Evolutionary conservation across 2,888 invertebrate genomes (phyloP).

Genomic region (Papilio protenor): DNA sequence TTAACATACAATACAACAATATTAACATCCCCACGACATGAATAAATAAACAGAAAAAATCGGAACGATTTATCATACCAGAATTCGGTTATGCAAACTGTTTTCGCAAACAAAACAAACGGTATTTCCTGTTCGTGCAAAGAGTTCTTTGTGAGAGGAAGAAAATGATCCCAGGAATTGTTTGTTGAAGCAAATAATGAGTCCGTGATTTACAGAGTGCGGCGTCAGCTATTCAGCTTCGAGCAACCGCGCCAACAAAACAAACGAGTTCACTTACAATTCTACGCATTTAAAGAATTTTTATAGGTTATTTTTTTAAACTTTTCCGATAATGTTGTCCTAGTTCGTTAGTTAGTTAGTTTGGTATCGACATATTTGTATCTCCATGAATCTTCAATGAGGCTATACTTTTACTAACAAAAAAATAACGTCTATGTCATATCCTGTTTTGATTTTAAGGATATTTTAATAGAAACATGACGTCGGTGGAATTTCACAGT

Average conservation of each 20-base stretch:
- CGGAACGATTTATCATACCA: constrained; percentile 12
- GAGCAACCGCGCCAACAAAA: constrained; percentile 77
- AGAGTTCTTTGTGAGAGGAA: constrained; percentile 74
- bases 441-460: too few species aligned
- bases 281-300: constrained; percentile 15
- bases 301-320: neutral
- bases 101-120: constrained; percentile 45
- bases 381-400: too few species aligned
- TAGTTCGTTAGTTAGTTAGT: neutral
- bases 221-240: constrained; percentile 74
- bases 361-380: neutral
- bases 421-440: too few species aligned
- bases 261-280: constrained; percentile 13
- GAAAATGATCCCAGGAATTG: constrained; percentile 74
- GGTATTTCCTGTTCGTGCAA: constrained; percentile 40
- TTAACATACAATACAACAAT: constrained; percentile 21
- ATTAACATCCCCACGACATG: constrained; percentile 20
- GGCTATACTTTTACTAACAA: too few species aligned
- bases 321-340: neutral
- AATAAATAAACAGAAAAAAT: constrained; percentile 22
- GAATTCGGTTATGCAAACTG: constrained; percentile 33
- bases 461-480: too few species aligned
- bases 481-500: too few species aligned
- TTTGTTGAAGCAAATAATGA: constrained; percentile 81
- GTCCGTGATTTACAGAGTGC: constrained; percentile 77